These are phyloP conservation scores for Leptodactylus fallax DNA, from an alignment of 2,797 vertebrate species.

Conservation along the genomic window DNA sequence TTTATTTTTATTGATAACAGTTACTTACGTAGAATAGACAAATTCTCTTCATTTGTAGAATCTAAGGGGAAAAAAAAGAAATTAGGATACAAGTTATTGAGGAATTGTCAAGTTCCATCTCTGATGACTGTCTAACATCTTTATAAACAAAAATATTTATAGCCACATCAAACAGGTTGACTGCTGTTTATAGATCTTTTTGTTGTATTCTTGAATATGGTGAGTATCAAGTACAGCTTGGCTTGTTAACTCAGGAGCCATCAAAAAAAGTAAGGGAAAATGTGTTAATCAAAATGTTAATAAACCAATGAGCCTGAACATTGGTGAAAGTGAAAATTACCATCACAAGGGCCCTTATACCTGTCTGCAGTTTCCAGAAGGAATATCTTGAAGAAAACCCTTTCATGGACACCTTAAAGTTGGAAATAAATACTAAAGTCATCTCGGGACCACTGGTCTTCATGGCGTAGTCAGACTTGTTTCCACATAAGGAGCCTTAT, in stretches of 20 bases:
- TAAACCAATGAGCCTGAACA: too few species aligned
- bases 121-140: neutral
- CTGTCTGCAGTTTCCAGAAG: neutral
- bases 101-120: neutral
- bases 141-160: neutral
- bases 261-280: neutral
- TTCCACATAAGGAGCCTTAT: conserved; percentile 50
- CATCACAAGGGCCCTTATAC: neutral
- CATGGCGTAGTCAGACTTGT: neutral
- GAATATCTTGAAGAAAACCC: conserved; percentile 46
- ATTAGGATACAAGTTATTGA: neutral
- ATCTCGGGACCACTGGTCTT: conserved; percentile 8
- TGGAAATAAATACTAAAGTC: conserved; percentile 37
- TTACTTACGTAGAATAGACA: neutral
- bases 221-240: neutral
- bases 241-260: neutral
- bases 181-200: neutral
- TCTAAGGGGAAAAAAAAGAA: neutral
- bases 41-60: neutral
- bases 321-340: too few species aligned
- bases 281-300: too few species aligned
- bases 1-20: too few species aligned
- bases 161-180: neutral
- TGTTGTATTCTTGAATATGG: neutral
- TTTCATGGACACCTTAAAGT: conserved; percentile 12